Evolutionary conservation across 2,113 vertebrate species (phyloP), one percentile per base, ranked within the genome.

Genomic region (Sclerurus mexicanus): DNA sequence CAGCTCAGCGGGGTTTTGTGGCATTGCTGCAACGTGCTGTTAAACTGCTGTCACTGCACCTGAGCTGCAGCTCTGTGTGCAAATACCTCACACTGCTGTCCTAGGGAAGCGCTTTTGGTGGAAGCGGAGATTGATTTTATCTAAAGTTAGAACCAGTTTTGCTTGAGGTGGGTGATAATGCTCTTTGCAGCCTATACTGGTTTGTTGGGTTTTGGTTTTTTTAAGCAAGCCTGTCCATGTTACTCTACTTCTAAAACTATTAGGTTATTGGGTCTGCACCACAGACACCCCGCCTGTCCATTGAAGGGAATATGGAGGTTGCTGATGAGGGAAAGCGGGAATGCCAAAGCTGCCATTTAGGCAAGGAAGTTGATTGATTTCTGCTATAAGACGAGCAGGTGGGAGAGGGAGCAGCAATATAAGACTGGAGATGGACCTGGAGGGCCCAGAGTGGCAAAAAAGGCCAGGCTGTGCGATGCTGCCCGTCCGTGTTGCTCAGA

Each of bases 381-480:
- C 21, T 84, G 23, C 24, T 49, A 27, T 69, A 62, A 76, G 59
- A 23, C 39, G 69, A 76, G 49, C 39, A 37, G 30, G 39, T 14
- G 24, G 37, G 60, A 44, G 60, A 27, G 39, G 24, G 44, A 63
- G 67, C 67, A 76, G n/a, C 28, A 10, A 3, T 5, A 1, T 1
- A 55, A 59, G 22, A 5, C 1, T 4, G 9, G 84, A 9, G 27
- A 5, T 3, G 20, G 53, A 42, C 10, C 63, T 58, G 72, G 60
- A 58, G 49, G 0, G 0, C 3, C 2, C 39, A 4, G 63, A 30
- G 60, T 0, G 2, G 2, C 28, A 60, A 47, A 56, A 55, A 10
- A 18, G 64, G 50, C 55, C 16, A 10, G n/a, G 44, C 50, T 30
- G 3, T 10, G 12, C 0, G 0, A 3, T 47, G 63, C 31, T 63